Percentiles rank a stretch among this genome's conserved stretches.
Evolutionary conservation across 92 coral and sea anemone species (phyloP).

Genomic region (Chrysogorgia sp.): DNA sequence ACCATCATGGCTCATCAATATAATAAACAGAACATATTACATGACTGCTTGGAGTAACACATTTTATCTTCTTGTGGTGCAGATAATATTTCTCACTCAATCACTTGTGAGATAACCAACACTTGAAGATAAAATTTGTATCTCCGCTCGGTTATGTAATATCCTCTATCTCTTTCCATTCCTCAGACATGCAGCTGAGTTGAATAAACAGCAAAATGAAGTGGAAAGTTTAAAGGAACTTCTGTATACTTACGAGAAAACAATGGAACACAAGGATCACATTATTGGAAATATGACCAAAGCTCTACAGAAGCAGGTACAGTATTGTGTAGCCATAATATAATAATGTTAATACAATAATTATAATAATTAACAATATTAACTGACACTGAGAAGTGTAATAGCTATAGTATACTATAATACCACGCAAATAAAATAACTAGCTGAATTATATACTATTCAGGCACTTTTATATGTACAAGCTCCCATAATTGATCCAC

Average conservation of each 20-base stretch:
- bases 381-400: no score
- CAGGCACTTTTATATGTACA: no score
- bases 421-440: no score
- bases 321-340: background rate
- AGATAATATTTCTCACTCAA: no score
- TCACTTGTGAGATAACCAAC: conserved; percentile 4
- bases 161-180: background rate
- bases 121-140: background rate
- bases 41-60: no score
- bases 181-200: conserved; percentile 82
- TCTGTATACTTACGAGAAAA: conserved; percentile 85
- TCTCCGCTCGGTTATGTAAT: no score
- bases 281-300: conserved; percentile 86
- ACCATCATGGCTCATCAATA: no score
- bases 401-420: no score
- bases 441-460: no score
- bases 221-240: conserved; percentile 92
- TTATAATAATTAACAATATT: no score
- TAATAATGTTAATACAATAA: background rate
- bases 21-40: no score
- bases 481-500: conserved; percentile 1
- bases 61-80: no score
- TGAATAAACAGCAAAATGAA: conserved; percentile 86
- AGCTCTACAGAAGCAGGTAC: conserved; percentile 94
- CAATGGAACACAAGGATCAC: conserved; percentile 81